These are phyloP conservation scores for Drosophila prostipennis DNA, from an alignment of 2,888 invertebrate species.

Conservation along the genomic window DNA sequence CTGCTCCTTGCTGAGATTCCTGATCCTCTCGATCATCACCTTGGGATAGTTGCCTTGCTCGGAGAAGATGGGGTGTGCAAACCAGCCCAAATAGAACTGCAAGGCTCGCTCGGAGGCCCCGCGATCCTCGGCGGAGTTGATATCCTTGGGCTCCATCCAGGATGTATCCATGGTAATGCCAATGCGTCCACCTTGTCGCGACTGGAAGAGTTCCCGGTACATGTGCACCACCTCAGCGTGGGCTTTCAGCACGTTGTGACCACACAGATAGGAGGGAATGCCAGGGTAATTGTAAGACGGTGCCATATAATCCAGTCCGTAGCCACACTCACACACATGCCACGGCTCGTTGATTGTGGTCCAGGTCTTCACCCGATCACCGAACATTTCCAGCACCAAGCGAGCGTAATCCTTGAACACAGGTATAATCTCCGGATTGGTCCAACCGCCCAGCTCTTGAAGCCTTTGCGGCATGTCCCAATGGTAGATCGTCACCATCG, in stretches of 20 bases:
- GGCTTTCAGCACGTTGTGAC: conserved; percentile 89
- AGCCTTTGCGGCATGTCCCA: conserved; percentile 89
- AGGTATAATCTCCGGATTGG: conserved; percentile 88
- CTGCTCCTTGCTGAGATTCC: conserved; percentile 86
- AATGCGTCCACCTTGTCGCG: conserved; percentile 86
- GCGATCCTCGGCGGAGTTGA: conserved; percentile 85
- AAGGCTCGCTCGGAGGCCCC: conserved; percentile 87
- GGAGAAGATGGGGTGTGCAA: conserved; percentile 88
- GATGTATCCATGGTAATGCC: conserved; percentile 87
- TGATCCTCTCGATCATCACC: conserved; percentile 87
- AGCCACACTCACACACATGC: conserved; percentile 84
- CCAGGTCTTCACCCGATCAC: conserved; percentile 89
- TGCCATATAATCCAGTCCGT: conserved; percentile 86
- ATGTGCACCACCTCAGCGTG: conserved; percentile 89
- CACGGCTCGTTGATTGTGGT: conserved; percentile 91
- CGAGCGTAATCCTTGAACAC: conserved; percentile 88
- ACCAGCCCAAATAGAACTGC: conserved; percentile 88
- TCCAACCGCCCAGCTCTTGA: conserved; percentile 89
- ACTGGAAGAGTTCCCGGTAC: conserved; percentile 87
- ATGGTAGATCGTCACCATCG: conserved; percentile 89
- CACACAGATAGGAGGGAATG: conserved; percentile 88
- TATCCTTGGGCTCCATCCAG: conserved; percentile 86
- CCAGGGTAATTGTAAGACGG: conserved; percentile 87
- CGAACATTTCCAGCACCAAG: conserved; percentile 87
- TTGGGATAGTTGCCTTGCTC: conserved; percentile 88